A percentile compares a stretch with the other conserved stretches of the same genome.
Evolutionary conservation across 2,113 vertebrate species (phyloP).

Genomic region (Scopus umbretta): DNA sequence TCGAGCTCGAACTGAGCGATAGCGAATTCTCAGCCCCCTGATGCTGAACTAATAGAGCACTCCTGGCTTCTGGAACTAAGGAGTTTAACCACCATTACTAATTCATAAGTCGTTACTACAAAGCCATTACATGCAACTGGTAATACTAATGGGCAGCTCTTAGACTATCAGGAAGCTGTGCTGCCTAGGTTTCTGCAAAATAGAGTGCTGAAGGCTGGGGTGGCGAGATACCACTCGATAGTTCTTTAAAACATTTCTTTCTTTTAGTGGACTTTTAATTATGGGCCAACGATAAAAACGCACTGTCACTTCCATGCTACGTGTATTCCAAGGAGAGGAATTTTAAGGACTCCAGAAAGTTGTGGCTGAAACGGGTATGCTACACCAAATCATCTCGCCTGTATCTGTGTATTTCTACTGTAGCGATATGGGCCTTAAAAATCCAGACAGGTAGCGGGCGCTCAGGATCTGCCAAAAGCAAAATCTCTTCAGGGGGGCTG

Average conservation of each 20-base stretch:
- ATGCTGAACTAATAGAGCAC: background rate
- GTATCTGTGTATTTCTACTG: too few species aligned
- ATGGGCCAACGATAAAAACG: background rate
- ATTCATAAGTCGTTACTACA: background rate
- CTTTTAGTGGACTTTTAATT: background rate
- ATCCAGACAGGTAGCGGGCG: rapidly evolving
- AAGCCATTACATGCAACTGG: background rate
- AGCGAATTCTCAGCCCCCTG: background rate
- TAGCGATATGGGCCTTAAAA: background rate
- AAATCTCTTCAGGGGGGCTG: background rate
- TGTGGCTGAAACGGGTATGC: background rate
- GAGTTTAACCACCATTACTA: background rate
- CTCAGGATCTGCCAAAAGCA: background rate
- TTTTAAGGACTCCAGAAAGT: background rate
- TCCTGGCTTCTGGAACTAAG: background rate
- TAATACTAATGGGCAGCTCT: background rate
- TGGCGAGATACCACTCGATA: background rate
- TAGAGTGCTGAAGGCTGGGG: background rate
- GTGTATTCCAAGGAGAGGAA: background rate
- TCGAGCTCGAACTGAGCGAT: background rate
- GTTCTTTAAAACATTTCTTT: background rate
- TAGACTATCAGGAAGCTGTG: background rate
- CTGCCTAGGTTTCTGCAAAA: background rate
- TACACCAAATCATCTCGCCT: too few species aligned
- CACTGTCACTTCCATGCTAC: background rate